Conservation (phyloP, 2,113 vertebrate genomes). For the Vireo altiloquus region DNA sequence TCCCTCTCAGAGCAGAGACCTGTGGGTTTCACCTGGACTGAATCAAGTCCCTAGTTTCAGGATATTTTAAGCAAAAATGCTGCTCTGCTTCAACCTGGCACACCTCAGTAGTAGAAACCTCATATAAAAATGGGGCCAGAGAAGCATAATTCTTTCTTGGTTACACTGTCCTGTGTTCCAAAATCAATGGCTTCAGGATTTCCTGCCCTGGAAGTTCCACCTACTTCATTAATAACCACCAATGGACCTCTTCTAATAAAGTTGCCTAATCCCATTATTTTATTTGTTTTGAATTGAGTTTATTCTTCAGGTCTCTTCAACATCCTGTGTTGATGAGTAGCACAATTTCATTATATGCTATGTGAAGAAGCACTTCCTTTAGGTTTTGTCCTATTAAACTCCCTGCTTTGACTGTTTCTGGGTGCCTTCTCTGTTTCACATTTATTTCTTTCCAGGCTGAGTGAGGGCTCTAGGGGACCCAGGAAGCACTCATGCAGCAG, state of each 20-base stretch:
- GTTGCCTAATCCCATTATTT: slow-evolving; percentile 30
- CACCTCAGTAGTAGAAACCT: not conserved
- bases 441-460: not conserved
- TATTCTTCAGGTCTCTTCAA: slow-evolving; percentile 6
- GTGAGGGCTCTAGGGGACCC: not conserved
- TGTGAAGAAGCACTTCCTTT: slow-evolving; percentile 27
- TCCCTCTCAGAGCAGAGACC: not conserved
- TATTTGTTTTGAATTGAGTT: not conserved
- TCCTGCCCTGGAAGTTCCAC: not conserved
- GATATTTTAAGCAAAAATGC: not conserved
- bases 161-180: not conserved
- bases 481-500: not conserved
- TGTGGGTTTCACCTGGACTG: not conserved
- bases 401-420: not conserved
- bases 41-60: not conserved
- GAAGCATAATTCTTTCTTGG: not conserved
- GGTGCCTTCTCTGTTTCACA: not conserved
- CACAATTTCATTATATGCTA: slow-evolving; percentile 12
- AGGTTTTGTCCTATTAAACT: not conserved
- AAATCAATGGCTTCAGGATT: not conserved
- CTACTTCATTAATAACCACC: slow-evolving; percentile 2
- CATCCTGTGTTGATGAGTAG: not conserved
- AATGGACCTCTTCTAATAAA: not conserved
- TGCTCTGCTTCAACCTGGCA: not conserved
- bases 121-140: not conserved